Evolutionary conservation across 1,140 invertebrate species (phyloP).

Genomic region (Rhizoglyphus robini): DNA sequence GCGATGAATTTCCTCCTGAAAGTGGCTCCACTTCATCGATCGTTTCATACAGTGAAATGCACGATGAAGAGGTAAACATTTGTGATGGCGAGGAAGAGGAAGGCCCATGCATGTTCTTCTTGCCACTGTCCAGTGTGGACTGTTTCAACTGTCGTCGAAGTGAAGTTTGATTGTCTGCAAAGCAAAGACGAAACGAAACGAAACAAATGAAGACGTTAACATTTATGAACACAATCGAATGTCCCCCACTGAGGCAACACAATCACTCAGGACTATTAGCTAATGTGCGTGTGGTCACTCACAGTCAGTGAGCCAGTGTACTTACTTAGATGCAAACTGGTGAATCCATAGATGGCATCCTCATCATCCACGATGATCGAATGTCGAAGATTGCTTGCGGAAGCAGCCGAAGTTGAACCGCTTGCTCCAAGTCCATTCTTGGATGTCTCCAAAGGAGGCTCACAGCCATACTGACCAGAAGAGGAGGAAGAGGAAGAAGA

Average conservation of each 20-base stretch:
- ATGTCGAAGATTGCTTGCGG: too few species aligned
- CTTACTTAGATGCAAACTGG: not conserved
- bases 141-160: slow-evolving; percentile 3
- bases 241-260: too few species aligned
- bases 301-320: not conserved
- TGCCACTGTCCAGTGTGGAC: not conserved
- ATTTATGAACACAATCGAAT: too few species aligned
- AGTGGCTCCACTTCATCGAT: not conserved
- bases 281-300: too few species aligned
- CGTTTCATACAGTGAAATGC: slow-evolving; percentile 10
- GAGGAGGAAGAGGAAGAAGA: not conserved
- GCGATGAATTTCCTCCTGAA: not conserved
- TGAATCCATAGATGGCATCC: slow-evolving; percentile 16
- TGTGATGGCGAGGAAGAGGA: not conserved
- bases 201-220: too few species aligned
- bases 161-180: slow-evolving; percentile 5
- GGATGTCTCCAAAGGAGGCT: not conserved
- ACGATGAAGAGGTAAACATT: slow-evolving; percentile 10
- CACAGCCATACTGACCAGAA: not conserved
- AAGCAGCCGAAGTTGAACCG: not conserved
- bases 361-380: slow-evolving; percentile 8
- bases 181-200: not conserved
- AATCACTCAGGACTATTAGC: too few species aligned
- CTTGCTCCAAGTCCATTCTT: not conserved
- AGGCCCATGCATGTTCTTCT: not conserved